Evolutionary conservation across 2,888 invertebrate genomes (phyloP), one percentile per base, ranked within the genome.

Genomic region (Phyllotreta cruciferae): DNA sequence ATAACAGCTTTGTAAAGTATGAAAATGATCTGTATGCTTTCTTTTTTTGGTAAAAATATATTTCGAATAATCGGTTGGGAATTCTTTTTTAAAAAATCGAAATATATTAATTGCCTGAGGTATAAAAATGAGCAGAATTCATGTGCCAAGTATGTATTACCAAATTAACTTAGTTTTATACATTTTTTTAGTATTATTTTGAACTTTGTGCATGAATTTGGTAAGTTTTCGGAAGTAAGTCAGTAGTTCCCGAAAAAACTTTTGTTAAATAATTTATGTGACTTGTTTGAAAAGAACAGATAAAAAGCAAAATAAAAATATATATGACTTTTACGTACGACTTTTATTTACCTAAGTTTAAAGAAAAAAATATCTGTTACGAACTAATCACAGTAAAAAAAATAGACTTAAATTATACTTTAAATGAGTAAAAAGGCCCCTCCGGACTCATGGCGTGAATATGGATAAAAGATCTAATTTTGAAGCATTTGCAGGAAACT

Each of bases 211-310:
- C 69, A 71, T 67, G 65, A 68, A 71, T 70, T 69, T 66, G 41
- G 60, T 58, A 61, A 56, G 44, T 56, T 38, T 68, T 61, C 70
- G 66, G 69, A 71, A 69, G 68, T 69, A 70, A 71, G 70, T 73
- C 72, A 66, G 61, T 69, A 66, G 63, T 63, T 61, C 54, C 55
- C 37, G 53, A 34, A 60, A 60, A 53, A 60, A 60, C 24, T 53
- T 60, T 60, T 60, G 60, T 60, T 60, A 60, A 44, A 53, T 60
- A 52, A 52, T 60, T 52, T 60, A 60, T 60, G 52, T 60, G 44
- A 58, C 52, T 60, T 44, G 60, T 60, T 60, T 52, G 37, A 52
- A 56, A 52, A 60, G 52, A 52, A 24, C 24, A 60, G 39, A 44
- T 45, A 60, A 60, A 60, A 54, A 8, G 9, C 36, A 11, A 52